These are phyloP conservation scores for Temnothorax curvispinosus DNA, from an alignment of 1,140 invertebrate genomes.

Conservation along the genomic window DNA sequence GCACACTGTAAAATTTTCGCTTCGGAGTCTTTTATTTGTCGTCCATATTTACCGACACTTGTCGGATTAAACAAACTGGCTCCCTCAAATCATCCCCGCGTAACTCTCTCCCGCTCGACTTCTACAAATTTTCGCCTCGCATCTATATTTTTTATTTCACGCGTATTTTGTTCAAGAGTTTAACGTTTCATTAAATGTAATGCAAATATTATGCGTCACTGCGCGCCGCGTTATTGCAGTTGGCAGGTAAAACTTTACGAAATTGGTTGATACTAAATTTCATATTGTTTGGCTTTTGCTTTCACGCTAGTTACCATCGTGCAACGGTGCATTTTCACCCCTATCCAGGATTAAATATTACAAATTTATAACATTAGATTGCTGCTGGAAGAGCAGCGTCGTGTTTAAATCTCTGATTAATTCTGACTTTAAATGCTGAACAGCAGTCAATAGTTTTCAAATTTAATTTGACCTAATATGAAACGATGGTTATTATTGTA, in stretches of 20 bases:
- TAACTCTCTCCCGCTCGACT: not conserved
- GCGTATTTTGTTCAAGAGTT: constrained; percentile 35
- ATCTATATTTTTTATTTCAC: constrained; percentile 38
- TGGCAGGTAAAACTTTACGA: constrained; percentile 44
- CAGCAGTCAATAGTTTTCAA: not conserved
- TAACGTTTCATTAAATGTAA: constrained; percentile 58
- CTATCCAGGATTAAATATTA: not conserved
- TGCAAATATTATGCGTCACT: constrained; percentile 49
- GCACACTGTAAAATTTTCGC: constrained; percentile 46
- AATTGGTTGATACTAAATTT: constrained; percentile 33
- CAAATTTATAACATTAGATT: constrained; percentile 10
- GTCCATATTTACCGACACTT: constrained; percentile 60
- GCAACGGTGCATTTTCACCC: not conserved
- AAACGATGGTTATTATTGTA: not conserved
- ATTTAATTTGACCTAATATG: too few relatives aligned
- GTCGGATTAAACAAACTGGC: constrained; percentile 56
- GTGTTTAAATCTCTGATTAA: not conserved
- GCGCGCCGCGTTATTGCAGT: not conserved
- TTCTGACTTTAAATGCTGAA: not conserved
- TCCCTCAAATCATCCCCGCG: not conserved
- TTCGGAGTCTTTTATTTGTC: constrained; percentile 55
- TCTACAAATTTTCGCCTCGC: constrained; percentile 20
- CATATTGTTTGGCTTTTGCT: constrained; percentile 29
- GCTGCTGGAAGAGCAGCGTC: not conserved
- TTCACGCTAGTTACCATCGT: not conserved